These are phyloP conservation scores for Toxonevra muliebris DNA, from an alignment of 2,888 invertebrate genomes.

Conservation along the genomic window DNA sequence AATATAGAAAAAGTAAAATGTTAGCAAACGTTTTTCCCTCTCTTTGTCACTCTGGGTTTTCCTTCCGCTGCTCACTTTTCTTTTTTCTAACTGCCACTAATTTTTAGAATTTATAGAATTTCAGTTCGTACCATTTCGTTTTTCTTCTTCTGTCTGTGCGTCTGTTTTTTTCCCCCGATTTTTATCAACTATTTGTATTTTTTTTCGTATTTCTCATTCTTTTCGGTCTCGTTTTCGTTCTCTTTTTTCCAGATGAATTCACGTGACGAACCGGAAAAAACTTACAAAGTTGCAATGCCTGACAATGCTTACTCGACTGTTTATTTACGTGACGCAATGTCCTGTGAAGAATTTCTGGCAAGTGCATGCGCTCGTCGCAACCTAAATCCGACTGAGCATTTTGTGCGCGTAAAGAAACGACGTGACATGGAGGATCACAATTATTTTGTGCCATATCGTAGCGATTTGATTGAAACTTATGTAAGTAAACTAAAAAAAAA, in stretches of 20 bases:
- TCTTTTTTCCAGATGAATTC: conserved; percentile 77
- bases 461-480: conserved; percentile 94
- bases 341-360: conserved; percentile 94
- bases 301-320: conserved; percentile 85
- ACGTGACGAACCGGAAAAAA: conserved; percentile 86
- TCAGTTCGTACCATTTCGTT: no score
- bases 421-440: conserved; percentile 95
- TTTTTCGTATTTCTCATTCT: not conserved
- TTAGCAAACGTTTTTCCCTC: no score
- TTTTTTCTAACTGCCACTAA: not conserved
- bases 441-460: conserved; percentile 94
- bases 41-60: no score
- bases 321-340: conserved; percentile 89
- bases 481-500: conserved; percentile 70
- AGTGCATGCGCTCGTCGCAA: conserved; percentile 91
- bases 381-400: conserved; percentile 94
- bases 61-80: not conserved
- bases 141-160: conserved; percentile 1
- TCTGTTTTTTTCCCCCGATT: not conserved
- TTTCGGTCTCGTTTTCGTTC: conserved; percentile 12
- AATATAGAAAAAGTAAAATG: no score
- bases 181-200: not conserved
- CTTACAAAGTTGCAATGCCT: conserved; percentile 88
- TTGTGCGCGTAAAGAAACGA: conserved; percentile 92
- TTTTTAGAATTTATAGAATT: not conserved